phyloP scores from a whole-genome alignment of 2,888 invertebrate genomes.

The Muscina levida region DNA sequence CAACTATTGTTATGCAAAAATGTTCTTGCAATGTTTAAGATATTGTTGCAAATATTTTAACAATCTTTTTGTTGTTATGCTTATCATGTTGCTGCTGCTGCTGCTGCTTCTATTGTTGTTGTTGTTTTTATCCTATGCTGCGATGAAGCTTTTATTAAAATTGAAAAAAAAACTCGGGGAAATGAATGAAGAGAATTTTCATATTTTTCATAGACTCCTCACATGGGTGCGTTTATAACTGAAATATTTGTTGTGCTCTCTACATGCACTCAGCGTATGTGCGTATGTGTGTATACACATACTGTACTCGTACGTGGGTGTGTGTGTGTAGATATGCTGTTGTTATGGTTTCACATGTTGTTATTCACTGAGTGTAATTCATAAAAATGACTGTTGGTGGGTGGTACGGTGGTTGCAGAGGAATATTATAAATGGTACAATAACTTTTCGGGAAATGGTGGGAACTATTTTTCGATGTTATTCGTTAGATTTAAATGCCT shows the following conservation, averaged over 20 bases:
- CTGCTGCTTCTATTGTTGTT: constrained; percentile 18
- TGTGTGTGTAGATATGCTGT: constrained; percentile 2
- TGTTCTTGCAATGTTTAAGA: constrained; percentile 25
- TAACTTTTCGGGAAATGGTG: constrained; percentile 18
- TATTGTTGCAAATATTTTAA: constrained; percentile 25
- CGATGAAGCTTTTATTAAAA: constrained; percentile 64
- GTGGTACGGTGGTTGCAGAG: not conserved
- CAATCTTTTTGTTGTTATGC: constrained; percentile 4
- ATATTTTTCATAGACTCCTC: constrained; percentile 64
- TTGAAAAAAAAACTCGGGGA: constrained; percentile 53
- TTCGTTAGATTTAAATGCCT: not conserved
- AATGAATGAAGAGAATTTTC: constrained; percentile 27
- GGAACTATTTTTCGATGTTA: constrained; percentile 14
- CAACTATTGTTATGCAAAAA: constrained; percentile 28
- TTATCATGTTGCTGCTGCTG: constrained; percentile 39
- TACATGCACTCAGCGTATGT: not conserved
- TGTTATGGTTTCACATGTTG: constrained; percentile 32
- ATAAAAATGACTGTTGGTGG: constrained; percentile 19
- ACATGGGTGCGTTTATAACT: constrained; percentile 62
- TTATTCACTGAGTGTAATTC: constrained; percentile 34
- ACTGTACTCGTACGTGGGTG: not conserved
- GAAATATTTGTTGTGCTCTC: not conserved
- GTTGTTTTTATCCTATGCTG: constrained; percentile 1
- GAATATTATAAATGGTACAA: constrained; percentile 26
- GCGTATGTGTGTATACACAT: too few relatives aligned